Percentiles rank a stretch among this genome's conserved stretches.
phyloP scores from a whole-genome alignment of 1,140 invertebrate genomes.

The Pollicipes pollicipes region DNA sequence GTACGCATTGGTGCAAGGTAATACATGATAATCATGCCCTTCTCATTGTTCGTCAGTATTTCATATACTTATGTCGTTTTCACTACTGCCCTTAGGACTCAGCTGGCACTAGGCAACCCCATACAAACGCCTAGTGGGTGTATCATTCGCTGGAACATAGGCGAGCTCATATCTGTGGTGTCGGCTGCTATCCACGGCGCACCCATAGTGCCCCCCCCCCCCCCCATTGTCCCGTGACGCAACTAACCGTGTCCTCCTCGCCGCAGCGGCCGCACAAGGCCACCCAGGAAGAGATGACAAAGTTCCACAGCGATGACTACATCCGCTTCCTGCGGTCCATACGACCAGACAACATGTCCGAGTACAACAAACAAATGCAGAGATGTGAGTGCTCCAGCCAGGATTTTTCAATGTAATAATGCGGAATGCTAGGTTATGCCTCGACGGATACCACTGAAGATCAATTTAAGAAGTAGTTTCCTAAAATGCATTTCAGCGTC shows the following conservation, averaged over 20 bases:
- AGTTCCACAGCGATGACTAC: conserved; percentile 99
- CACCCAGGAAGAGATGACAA: conserved; percentile 98
- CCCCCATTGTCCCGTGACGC: too few relatives aligned
- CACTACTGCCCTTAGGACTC: too few relatives aligned
- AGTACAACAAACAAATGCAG: conserved; percentile 99
- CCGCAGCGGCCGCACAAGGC: conserved; percentile 92
- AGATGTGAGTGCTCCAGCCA: conserved; percentile 67
- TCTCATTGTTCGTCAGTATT: too few relatives aligned
- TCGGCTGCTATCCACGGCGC: too few relatives aligned
- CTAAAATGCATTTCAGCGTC: neutral
- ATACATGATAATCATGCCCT: too few relatives aligned
- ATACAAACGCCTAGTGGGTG: too few relatives aligned
- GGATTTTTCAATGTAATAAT: conserved; percentile 9
- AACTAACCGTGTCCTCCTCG: conserved; percentile 5
- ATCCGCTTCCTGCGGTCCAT: conserved; percentile 93
- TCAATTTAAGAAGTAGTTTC: neutral
- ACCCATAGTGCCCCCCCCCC: too few relatives aligned
- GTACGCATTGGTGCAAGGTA: too few relatives aligned
- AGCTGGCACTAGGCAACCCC: too few relatives aligned
- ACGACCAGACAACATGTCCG: conserved; percentile 95
- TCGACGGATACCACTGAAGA: neutral
- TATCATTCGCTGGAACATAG: too few relatives aligned
- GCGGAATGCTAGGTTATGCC: conserved; percentile 1
- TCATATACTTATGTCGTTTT: too few relatives aligned
- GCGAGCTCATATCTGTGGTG: too few relatives aligned